Evolutionary conservation across 2,888 invertebrate genomes (phyloP), one percentile per base, ranked within the genome.

Genomic region (Isotomurus palustris): DNA sequence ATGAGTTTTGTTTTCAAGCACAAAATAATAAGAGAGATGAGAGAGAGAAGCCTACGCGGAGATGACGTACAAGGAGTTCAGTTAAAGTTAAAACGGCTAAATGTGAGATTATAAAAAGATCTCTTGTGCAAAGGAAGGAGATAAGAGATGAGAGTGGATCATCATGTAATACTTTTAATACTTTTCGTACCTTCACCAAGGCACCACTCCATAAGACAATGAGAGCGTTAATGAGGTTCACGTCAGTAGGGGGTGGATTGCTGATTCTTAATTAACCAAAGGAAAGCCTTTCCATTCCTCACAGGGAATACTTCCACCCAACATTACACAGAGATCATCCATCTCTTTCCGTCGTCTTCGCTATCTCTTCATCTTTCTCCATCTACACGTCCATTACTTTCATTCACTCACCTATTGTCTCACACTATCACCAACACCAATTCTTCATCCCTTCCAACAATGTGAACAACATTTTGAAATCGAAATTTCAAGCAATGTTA

Each of bases 201-300:
- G n/a, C n/a, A n/a, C n/a, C n/a, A n/a, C n/a, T n/a, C n/a, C n/a
- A 47, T 58, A 58, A 58, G 58, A 58, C 58, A 58, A 58, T 58
- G 58, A 50, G 50, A 47, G 53, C 58, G 58, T 58, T 57, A 58
- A 58, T 58, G 58, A 58, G 58, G 41, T 58, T 53, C 57, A 49
- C 48, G 53, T 58, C 58, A 48, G 58, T 53, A 53, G 58, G 58
- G 58, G 58, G 58, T 58, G 58, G 58, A 53, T 58, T 53, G 48
- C 21, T 25, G 58, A 35, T 53, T 49, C 58, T 58, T 58, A 58
- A 58, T 58, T 58, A 58, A 51, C 51, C 36, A 35, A 49, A 45
- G 22, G n/a, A 25, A 17, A 12, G 21, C 43, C 43, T 17, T 38
- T 28, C 45, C 45, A 45, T 14, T 40, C 40, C 40, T 50, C 36